Evolutionary conservation across 2,888 invertebrate genomes (phyloP), one percentile per base, ranked within the genome.

Genomic region (Lithophane semibrunnea): DNA sequence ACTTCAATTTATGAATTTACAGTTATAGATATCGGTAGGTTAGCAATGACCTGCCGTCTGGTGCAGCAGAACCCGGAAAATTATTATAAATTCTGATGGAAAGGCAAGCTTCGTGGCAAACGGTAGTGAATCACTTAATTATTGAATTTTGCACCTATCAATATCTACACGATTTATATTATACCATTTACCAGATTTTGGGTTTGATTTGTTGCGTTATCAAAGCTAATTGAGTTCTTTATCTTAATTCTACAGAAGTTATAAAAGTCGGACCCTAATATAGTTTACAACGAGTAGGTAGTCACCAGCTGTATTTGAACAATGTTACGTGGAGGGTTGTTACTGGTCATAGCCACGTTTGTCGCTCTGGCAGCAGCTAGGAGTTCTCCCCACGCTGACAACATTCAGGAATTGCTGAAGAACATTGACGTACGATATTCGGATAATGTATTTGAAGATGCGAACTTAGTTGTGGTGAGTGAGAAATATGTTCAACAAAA

Each of bases 401-500:
- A 88, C 18, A 79, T 94, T 2, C 88, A 92, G 54, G 83, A 91
- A 54, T 80, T 93, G 56, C 72, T 92, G 8, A 85, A 80, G 63
- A 88, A 82, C 47, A 77, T 86, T 5, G 83, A 72, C 65, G 16
- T 72, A 63, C 75, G 92, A 82, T 84, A 90, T 90, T 95, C 95
- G 12, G 88, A 93, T 78, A 88, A 94, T 73, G 87, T 96, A 37
- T 58, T 91, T 9, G 94, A 95, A 91, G 96, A 96, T 91, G 94
- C 96, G 44, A 73, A 74, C 10, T 88, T 96, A 66, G 93, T 92
- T 80, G 94, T 93, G 90, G 96, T 96, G 84, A 93, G 95, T 61
- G 9, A 61, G 1, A 75, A 1, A 3, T 47, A 37, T 47, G 29
- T 75, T 75, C 12, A 47, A 37, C 10, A 63, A 29, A 74, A 47